A percentile compares a stretch with the other conserved stretches of the same genome.
Conservation (phyloP, 2,888 invertebrate species). For the Ethmia dodecea region DNA sequence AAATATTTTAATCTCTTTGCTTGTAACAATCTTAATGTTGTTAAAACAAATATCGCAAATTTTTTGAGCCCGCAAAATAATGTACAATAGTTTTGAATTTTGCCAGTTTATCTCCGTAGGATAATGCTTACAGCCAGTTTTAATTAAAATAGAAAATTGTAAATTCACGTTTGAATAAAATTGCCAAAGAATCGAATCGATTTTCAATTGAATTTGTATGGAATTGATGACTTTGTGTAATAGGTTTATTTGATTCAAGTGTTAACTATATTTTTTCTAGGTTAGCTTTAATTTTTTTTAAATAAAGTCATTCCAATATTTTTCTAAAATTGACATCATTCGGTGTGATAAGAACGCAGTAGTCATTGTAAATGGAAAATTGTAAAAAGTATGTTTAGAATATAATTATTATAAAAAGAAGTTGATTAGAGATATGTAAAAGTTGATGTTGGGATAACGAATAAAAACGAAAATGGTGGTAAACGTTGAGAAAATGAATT, state of each 20-base stretch:
- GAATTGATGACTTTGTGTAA: slow-evolving; percentile 34
- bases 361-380: slow-evolving; percentile 60
- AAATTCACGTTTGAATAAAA: slow-evolving; percentile 76
- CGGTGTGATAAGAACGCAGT: slow-evolving; percentile 56
- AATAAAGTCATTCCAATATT: slow-evolving; percentile 70
- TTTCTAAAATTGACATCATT: slow-evolving; percentile 56
- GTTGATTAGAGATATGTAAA: slow-evolving; percentile 65
- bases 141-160: slow-evolving; percentile 57
- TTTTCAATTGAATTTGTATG: slow-evolving; percentile 36
- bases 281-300: slow-evolving; percentile 27
- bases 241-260: slow-evolving; percentile 3
- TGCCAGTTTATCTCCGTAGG: slow-evolving; percentile 67
- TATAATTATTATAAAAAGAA: slow-evolving; percentile 46
- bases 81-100: slow-evolving; percentile 57
- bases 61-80: slow-evolving; percentile 33
- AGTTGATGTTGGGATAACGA: slow-evolving; percentile 66
- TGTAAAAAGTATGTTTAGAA: slow-evolving; percentile 73
- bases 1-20: too few relatives aligned
- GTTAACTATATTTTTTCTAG: slow-evolving; percentile 25
- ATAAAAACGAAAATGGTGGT: slow-evolving; percentile 58
- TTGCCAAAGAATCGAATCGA: slow-evolving; percentile 74
- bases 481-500: slow-evolving; percentile 73
- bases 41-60: slow-evolving; percentile 31
- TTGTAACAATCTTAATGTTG: too few relatives aligned
- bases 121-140: slow-evolving; percentile 59